A percentile compares a stretch with the other conserved stretches of the same genome.
Evolutionary conservation across 2,797 vertebrate species (phyloP).

Genomic region (Lepilemur ruficaudatus): DNA sequence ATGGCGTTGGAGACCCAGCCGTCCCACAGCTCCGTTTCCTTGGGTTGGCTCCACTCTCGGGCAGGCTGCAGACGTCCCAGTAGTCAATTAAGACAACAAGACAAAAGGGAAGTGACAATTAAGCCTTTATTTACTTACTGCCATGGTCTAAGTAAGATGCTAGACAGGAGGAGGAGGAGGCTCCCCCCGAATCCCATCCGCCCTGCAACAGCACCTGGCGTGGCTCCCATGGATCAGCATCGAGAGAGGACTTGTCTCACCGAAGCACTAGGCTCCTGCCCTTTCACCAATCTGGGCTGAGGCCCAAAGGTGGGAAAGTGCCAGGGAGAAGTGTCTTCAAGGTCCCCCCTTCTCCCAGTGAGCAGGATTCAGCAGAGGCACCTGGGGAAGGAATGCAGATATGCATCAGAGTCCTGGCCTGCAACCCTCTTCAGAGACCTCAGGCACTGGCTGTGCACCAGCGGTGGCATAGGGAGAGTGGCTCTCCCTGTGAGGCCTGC

Average conservation of each 20-base stretch:
- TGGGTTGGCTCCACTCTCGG: not conserved
- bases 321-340: not conserved
- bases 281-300: not conserved
- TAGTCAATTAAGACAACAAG: not conserved
- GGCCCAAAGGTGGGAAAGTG: not conserved
- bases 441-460: fast-evolving
- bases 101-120: not conserved
- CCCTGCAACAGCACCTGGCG: not conserved
- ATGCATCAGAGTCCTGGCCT: not conserved
- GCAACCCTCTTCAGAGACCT: not conserved
- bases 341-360: not conserved
- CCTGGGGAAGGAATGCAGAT: not conserved
- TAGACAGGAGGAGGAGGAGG: not conserved
- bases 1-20: not conserved
- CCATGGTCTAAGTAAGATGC: not conserved
- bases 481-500: not conserved
- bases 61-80: not conserved
- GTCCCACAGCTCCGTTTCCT: not conserved
- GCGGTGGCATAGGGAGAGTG: no score
- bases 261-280: not conserved
- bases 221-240: not conserved
- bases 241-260: not conserved
- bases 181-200: not conserved
- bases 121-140: not conserved
- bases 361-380: not conserved